Evolutionary conservation across 2,113 vertebrate species (phyloP), one percentile per base, ranked within the genome.

Genomic region (Rhipidura dahli): DNA sequence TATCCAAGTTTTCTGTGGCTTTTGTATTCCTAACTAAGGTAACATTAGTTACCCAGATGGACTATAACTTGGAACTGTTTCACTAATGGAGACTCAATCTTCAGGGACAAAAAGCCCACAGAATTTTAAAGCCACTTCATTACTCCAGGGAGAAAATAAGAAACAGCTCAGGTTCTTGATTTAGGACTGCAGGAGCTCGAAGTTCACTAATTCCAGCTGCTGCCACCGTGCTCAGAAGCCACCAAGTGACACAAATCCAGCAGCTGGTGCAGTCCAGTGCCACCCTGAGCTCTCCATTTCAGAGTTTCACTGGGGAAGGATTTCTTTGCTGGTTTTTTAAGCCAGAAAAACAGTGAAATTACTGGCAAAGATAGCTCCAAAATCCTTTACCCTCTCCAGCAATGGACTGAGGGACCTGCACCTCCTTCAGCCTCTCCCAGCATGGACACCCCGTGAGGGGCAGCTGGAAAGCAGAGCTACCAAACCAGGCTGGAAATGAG

Each of bases 1-100:
- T 21, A 16, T 0, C 3, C 4, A 45, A 70, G 24, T 54, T 84
- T 12, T 0, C 0, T 13, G 28, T 66, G 33, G 0, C 27, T 77
- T 89, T 70, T 61, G 1, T 53, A 49, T 59, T 79, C 54, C 31
- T 42, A 84, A 69, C 35, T 40, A 53, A 31, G 63, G 13, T 12
- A 70, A 45, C 15, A n/a, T 31, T 57, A 61, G 22, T 40, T 86
- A 73, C 3, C 15, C n/a, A 61, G n/a, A 65, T 20, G 13, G 59
- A 71, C 33, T 37, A 3, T 8, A 35, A 47, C 8, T 23, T 54
- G 27, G 33, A 50, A 60, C 1, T 27, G 71, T 64, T 49, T 57
- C 26, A 64, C 7, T 54, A 61, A 83, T 23, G 35, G 11, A 28
- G 7, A n/a, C n/a, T 3, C 12, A 83, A 19, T n/a, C 35, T 61